Conservation (phyloP, 35 echinoderm and acorn worm species). For the Apostichopus californicus region DNA sequence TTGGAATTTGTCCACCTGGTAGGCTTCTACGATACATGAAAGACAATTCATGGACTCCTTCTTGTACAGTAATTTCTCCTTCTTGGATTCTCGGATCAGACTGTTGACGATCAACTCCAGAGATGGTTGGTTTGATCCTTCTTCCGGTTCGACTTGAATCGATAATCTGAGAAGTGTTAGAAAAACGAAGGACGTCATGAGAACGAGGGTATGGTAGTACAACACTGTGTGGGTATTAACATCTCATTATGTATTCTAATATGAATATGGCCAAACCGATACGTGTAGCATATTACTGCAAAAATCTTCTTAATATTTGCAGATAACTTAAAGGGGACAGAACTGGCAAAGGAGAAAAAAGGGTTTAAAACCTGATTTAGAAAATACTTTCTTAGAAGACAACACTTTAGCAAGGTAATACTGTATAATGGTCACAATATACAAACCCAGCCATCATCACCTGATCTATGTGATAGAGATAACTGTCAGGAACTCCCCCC, state of each 20-base stretch:
- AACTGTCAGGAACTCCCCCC: too few species aligned
- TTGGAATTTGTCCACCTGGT: slow-evolving; percentile 77
- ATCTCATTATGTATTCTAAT: not conserved
- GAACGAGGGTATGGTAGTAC: too few species aligned
- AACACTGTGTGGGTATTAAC: not conserved
- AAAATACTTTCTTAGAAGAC: too few species aligned
- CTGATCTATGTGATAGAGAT: too few species aligned
- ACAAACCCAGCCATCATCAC: too few species aligned
- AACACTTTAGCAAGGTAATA: too few species aligned
- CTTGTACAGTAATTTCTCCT: slow-evolving; percentile 88
- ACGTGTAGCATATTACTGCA: too few species aligned
- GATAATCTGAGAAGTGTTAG: not conserved
- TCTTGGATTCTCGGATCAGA: slow-evolving; percentile 87
- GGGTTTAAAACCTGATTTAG: too few species aligned
- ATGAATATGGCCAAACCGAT: not conserved
- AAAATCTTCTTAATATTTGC: not conserved
- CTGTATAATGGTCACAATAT: too few species aligned
- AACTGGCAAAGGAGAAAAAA: too few species aligned
- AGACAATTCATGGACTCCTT: slow-evolving; percentile 81
- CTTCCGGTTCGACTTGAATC: slow-evolving; percentile 25
- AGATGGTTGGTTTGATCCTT: slow-evolving; percentile 74
- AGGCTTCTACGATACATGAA: slow-evolving; percentile 67
- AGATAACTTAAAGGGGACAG: not conserved
- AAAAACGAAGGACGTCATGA: not conserved
- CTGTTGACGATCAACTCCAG: slow-evolving; percentile 65